Evolutionary conservation across 2,797 vertebrate species (phyloP).

Genomic region (Podargus strigoides): DNA sequence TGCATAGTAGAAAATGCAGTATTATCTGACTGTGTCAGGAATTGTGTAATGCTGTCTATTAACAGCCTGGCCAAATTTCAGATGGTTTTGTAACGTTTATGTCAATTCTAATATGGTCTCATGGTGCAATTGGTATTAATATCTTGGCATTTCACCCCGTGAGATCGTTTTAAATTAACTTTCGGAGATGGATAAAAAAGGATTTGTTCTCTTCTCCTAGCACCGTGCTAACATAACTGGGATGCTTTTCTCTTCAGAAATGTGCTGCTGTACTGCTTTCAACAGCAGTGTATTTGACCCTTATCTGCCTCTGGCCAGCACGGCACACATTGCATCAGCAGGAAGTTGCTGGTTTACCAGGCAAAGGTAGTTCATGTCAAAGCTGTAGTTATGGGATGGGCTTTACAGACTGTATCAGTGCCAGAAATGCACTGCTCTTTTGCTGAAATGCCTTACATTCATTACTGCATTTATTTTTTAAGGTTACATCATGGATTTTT

Average conservation of each 20-base stretch:
- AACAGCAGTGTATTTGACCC: background rate
- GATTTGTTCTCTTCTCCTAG: background rate
- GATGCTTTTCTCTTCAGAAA: background rate
- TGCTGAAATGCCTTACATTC: background rate
- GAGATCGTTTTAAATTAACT: background rate
- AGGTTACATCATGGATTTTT: background rate
- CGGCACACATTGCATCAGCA: background rate
- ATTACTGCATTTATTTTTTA: background rate
- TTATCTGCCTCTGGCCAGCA: background rate
- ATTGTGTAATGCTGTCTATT: conserved; percentile 58
- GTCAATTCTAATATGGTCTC: background rate
- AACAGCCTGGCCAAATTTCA: conserved; percentile 56
- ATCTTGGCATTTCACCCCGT: conserved; percentile 20
- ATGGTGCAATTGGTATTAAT: conserved; percentile 16
- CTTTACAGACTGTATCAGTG: background rate
- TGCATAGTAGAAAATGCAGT: background rate
- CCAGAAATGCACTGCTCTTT: background rate
- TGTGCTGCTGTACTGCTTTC: background rate
- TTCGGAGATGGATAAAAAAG: background rate
- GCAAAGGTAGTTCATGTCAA: background rate
- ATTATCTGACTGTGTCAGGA: conserved; percentile 6
- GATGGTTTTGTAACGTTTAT: conserved; percentile 53
- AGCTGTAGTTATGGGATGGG: background rate
- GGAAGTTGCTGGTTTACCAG: background rate
- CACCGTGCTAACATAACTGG: background rate